Base-by-base conservation (phyloP, 1,140 invertebrate species). In the Oryctes rhinoceros region DNA sequence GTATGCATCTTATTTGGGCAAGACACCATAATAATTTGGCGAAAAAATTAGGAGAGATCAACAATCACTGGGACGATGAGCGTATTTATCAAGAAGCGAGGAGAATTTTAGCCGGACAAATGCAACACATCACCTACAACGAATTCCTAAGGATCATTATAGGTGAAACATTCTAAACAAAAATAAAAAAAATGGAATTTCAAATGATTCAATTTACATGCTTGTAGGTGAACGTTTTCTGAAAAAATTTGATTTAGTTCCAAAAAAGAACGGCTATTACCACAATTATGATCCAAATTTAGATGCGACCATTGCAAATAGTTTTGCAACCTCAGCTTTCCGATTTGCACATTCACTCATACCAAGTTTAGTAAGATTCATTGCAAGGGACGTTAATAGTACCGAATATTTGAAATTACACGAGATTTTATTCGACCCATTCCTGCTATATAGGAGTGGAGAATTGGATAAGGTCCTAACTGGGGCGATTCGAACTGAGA, bases 291-390 rank as follows among this genome's bases (percentile, higher is more conserved):
- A 97, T 82, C 87, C 91, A 0, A 86, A 88, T 6, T 89, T 96
- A 4, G 92, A 99, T 88, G 92, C 97, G 0, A 91, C 92, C 0
- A 93, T 99, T 78, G 92, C 95, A 1, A 99, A 99, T 88, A 93
- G 92, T 84, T 99, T 99, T 90, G 94, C 98, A 0, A 91, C 96
- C 0, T 93, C 97, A 3, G 97, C 94, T 0, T 97, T 96, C 85
- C 89, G 96, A 79, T 99, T 99, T 85, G 97, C 96, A 0, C 97
- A 99, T 85, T 96, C 95, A 0, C 86, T 97, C 4, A 86, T 97
- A 78, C 92, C 93, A 82, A 89, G 91, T 11, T 86, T 96, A 78
- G 93, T 96, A 83, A 93, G 92, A 86, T 87, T 92, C 67, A 90
- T 92, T 0, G 89, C 91, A 76, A 87, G 90, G 0, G 86, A 90